Evolutionary conservation across 2,888 invertebrate species (phyloP).

Genomic region (Eustalomyia histrio): DNA sequence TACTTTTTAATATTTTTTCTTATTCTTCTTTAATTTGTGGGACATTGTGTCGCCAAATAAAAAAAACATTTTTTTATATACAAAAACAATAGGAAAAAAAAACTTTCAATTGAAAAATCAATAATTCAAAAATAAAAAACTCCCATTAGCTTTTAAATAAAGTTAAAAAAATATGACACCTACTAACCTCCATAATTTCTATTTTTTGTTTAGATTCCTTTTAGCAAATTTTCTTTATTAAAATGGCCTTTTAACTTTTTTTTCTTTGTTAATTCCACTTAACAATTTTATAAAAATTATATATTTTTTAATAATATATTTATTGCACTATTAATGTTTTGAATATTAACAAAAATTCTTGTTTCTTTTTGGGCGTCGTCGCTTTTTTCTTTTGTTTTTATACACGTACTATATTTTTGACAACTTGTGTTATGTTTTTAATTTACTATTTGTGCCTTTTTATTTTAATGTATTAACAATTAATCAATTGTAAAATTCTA

Average conservation of each 20-base stretch:
- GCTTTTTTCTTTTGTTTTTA: conserved; percentile 25
- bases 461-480: background rate
- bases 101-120: conserved; percentile 26
- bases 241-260: conserved; percentile 24
- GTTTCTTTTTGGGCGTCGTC: conserved; percentile 56
- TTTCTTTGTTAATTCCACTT: background rate
- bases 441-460: conserved; percentile 6
- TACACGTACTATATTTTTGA: conserved; percentile 18
- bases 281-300: background rate
- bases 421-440: conserved; percentile 11
- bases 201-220: conserved; percentile 7
- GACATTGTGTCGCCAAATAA: conserved; percentile 58
- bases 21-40: conserved; percentile 30
- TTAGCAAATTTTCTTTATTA: background rate
- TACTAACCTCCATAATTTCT: conserved; percentile 53
- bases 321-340: conserved; percentile 41
- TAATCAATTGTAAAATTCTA: conserved; percentile 21
- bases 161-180: background rate
- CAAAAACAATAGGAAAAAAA: background rate
- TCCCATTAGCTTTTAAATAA: background rate
- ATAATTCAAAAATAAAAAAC: conserved; percentile 5
- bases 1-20: conserved; percentile 23
- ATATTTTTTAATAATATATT: conserved; percentile 5
- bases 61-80: conserved; percentile 15
- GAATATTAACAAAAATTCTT: conserved; percentile 18